Evolutionary conservation across 2,113 vertebrate genomes (phyloP).

Genomic region (Nannospalax galili): DNA sequence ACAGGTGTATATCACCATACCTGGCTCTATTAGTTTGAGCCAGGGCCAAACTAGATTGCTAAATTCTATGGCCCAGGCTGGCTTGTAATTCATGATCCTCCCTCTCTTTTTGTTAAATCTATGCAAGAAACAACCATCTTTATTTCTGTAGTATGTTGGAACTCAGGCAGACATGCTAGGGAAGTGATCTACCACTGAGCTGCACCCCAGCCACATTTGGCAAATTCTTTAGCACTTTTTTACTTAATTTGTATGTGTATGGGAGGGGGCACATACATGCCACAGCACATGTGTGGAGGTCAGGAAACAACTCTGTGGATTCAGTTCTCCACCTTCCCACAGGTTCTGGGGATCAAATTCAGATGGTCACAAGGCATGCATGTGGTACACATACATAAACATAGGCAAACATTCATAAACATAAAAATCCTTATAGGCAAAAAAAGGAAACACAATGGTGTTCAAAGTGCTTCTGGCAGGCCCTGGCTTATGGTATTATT

Average conservation of each 20-base stretch:
- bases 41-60: neutral
- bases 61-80: too few species aligned
- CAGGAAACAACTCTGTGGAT: neutral
- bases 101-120: neutral
- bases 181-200: neutral
- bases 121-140: neutral
- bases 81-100: neutral
- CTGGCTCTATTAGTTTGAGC: too few species aligned
- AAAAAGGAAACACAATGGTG: too few species aligned
- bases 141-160: neutral
- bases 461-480: neutral
- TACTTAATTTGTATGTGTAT: too few species aligned
- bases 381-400: too few species aligned
- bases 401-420: too few species aligned
- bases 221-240: neutral
- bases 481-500: neutral
- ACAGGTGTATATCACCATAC: neutral
- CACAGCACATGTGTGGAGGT: neutral
- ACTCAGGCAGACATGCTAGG: neutral
- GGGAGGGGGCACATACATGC: neutral
- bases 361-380: neutral
- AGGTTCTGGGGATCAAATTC: neutral
- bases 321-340: neutral
- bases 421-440: too few species aligned
- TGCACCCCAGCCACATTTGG: neutral